Conservation (phyloP, 2,113 vertebrate species). For the Gracilinanus agilis region DNA sequence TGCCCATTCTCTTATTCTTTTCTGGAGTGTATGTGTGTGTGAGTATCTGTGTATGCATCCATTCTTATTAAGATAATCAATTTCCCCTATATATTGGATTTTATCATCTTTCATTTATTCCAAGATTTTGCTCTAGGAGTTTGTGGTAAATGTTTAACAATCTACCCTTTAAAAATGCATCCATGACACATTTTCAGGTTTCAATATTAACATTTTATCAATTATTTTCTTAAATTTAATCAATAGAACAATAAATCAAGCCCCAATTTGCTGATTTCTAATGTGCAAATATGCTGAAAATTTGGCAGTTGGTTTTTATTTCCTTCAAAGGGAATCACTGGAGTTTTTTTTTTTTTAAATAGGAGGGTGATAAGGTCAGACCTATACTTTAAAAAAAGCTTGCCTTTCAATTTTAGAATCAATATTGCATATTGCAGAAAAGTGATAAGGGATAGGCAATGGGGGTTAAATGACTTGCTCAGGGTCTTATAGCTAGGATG, state of each 20-base stretch:
- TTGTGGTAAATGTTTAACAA: background rate
- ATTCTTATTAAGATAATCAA: background rate
- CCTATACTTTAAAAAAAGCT: background rate
- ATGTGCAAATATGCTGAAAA: background rate
- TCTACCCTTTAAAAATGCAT: background rate
- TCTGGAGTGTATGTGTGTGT: background rate
- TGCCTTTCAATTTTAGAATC: too few species aligned
- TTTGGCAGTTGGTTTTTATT: background rate
- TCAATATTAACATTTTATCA: background rate
- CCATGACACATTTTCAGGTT: background rate
- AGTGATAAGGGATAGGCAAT: too few species aligned
- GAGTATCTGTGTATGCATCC: background rate
- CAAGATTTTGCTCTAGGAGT: background rate
- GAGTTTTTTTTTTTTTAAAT: background rate
- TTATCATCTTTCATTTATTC: background rate
- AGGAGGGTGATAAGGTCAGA: background rate
- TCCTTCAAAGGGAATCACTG: background rate
- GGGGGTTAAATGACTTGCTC: too few species aligned
- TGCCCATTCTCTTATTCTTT: background rate
- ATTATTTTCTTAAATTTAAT: background rate
- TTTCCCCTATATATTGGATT: background rate
- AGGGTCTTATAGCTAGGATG: too few species aligned
- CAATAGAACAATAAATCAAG: background rate
- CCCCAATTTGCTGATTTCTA: background rate
- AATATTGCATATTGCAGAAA: too few species aligned